phyloP scores from a whole-genome alignment of 2,797 vertebrate genomes.

The Notamacropus eugenii region DNA sequence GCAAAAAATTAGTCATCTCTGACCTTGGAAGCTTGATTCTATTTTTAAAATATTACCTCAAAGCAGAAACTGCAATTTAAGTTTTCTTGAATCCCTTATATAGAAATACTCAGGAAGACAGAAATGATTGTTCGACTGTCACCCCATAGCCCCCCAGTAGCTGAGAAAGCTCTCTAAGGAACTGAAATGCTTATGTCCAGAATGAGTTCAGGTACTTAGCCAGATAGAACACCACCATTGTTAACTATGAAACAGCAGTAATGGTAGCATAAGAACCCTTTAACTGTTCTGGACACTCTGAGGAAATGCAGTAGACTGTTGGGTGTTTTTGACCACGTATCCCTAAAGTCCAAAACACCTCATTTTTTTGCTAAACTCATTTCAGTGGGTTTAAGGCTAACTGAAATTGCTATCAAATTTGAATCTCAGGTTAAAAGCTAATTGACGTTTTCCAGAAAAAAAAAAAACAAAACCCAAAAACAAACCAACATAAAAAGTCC shows the following conservation, averaged over 20 bases:
- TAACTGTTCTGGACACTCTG: slow-evolving; percentile 81
- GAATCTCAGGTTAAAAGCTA: slow-evolving; percentile 87
- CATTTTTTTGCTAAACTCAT: slow-evolving; percentile 82
- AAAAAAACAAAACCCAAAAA: not conserved
- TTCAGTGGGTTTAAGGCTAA: slow-evolving; percentile 87
- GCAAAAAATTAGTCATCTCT: slow-evolving; percentile 98
- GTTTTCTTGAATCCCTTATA: slow-evolving; percentile 89
- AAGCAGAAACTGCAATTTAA: slow-evolving; percentile 88
- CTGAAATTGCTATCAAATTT: slow-evolving; percentile 84
- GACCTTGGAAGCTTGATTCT: slow-evolving; percentile 90
- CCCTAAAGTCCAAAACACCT: slow-evolving; percentile 84
- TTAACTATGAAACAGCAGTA: slow-evolving; percentile 68
- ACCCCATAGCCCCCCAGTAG: slow-evolving; percentile 69
- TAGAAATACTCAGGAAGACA: slow-evolving; percentile 89
- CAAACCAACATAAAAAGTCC: slow-evolving; percentile 84
- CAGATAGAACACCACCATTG: slow-evolving; percentile 72
- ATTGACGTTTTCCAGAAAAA: slow-evolving; percentile 82
- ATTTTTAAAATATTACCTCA: slow-evolving; percentile 91
- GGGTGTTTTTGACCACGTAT: slow-evolving; percentile 87
- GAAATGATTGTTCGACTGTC: slow-evolving; percentile 75
- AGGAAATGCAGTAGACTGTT: slow-evolving; percentile 88
- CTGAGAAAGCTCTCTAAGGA: slow-evolving; percentile 83
- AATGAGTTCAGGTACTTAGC: slow-evolving; percentile 84
- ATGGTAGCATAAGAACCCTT: slow-evolving; percentile 74
- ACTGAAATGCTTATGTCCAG: slow-evolving; percentile 82